Evolutionary conservation across 2,888 invertebrate genomes (phyloP).

Genomic region (Sycophila texana): DNA sequence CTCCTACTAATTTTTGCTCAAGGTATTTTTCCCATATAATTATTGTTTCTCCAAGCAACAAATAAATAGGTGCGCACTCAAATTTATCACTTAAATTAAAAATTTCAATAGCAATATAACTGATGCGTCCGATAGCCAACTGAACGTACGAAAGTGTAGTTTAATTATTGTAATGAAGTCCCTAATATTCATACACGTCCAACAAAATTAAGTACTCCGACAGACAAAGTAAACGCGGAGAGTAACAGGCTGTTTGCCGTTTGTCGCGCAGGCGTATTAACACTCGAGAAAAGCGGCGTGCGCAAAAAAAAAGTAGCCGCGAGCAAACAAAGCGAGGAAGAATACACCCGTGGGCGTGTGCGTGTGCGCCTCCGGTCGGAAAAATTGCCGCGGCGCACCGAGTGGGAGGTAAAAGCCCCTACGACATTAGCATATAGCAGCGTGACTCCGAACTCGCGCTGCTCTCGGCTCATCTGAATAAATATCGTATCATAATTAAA

Average conservation of each 20-base stretch:
- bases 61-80: no score
- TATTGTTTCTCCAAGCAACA: no score
- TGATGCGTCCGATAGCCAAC: no score
- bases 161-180: no score
- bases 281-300: background rate
- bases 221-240: background rate
- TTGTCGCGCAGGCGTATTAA: background rate
- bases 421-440: constrained; percentile 72
- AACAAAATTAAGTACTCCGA: background rate
- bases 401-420: constrained; percentile 50
- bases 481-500: constrained; percentile 76
- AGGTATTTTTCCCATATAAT: no score
- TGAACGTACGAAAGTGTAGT: no score
- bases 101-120: no score
- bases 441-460: constrained; percentile 70
- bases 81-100: no score
- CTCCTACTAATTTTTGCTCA: no score
- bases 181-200: no score
- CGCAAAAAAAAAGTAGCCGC: background rate
- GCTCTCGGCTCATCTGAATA: constrained; percentile 71
- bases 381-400: background rate
- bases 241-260: background rate
- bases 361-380: background rate
- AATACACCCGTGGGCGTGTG: constrained; percentile 6
- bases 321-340: background rate